These are phyloP conservation scores for Egretta garzetta DNA, from an alignment of 2,113 vertebrate species.

Conservation along the genomic window DNA sequence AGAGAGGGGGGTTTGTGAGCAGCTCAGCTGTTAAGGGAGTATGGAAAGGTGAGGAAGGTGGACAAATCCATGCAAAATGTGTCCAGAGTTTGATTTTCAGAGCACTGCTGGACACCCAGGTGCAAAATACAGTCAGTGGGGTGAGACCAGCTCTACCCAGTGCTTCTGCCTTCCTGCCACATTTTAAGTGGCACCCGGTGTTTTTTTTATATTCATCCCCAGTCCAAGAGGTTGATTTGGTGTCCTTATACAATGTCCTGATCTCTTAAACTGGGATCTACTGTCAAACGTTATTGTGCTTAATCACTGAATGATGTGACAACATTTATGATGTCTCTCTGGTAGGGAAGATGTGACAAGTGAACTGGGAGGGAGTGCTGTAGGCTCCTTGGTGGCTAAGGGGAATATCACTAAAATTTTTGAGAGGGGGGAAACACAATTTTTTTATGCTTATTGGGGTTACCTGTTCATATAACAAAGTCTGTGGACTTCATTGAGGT, in stretches of 20 bases:
- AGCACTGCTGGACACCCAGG: rapidly evolving
- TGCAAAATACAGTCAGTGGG: not conserved
- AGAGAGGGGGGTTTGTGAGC: not conserved
- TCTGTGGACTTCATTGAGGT: not conserved
- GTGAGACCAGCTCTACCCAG: not conserved
- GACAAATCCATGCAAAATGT: not conserved
- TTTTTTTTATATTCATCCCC: not conserved
- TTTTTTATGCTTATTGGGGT: not conserved
- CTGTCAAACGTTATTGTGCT: not conserved
- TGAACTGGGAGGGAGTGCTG: not conserved
- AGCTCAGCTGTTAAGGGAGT: not conserved
- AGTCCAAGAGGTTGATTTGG: not conserved
- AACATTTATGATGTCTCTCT: not conserved
- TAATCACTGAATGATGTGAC: not conserved
- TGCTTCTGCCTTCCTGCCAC: not conserved
- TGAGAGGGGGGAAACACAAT: not conserved
- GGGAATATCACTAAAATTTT: not conserved
- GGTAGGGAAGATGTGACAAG: not conserved
- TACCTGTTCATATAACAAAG: not conserved
- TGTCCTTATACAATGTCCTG: not conserved
- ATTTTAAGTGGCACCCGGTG: not conserved
- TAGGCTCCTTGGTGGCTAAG: not conserved
- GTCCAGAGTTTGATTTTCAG: not conserved
- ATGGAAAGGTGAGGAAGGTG: not conserved
- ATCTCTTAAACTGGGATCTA: not conserved